phyloP scores from a whole-genome alignment of 2,113 vertebrate species.

The Brachionichthys hirsutus region DNA sequence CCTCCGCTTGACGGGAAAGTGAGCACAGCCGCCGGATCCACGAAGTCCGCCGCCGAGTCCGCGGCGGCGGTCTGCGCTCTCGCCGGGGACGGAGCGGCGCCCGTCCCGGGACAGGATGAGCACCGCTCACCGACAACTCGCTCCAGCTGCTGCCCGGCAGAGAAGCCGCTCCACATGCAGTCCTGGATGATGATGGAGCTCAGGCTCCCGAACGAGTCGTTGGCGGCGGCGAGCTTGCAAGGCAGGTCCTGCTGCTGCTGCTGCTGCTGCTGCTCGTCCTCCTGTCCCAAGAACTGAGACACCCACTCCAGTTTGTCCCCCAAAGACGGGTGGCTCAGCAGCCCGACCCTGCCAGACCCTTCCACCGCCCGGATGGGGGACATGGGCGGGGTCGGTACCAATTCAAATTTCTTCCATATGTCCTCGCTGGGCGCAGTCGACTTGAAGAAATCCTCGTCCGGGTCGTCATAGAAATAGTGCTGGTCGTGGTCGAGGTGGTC shows the following conservation, averaged over 20 bases:
- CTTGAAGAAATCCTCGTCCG: slow-evolving; percentile 89
- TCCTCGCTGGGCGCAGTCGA: slow-evolving; percentile 94
- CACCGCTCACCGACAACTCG: slow-evolving; percentile 86
- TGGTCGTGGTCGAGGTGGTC: slow-evolving; percentile 87
- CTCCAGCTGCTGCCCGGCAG: slow-evolving; percentile 86
- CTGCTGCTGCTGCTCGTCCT: slow-evolving; percentile 82
- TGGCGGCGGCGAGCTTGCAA: slow-evolving; percentile 76
- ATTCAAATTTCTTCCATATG: slow-evolving; percentile 98
- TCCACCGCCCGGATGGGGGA: slow-evolving; percentile 80
- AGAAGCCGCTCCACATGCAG: slow-evolving; percentile 98
- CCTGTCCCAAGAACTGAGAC: slow-evolving; percentile 81
- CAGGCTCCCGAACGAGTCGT: slow-evolving; percentile 82
- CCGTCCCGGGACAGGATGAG: slow-evolving; percentile 64
- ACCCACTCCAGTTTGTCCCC: slow-evolving; percentile 83
- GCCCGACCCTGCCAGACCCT: slow-evolving; percentile 64
- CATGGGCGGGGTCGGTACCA: slow-evolving; percentile 89
- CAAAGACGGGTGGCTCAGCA: slow-evolving; percentile 61
- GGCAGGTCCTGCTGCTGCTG: slow-evolving; percentile 74
- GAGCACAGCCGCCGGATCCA: slow-evolving; percentile 86
- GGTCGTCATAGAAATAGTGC: slow-evolving; percentile 93
- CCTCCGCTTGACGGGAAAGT: slow-evolving; percentile 80
- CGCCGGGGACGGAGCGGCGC: slow-evolving; percentile 46
- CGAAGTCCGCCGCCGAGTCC: slow-evolving; percentile 79
- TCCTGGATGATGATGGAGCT: slow-evolving; percentile 91
- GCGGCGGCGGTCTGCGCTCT: slow-evolving; percentile 58